Evolutionary conservation across 2,797 vertebrate species (phyloP).

Genomic region (Gadopsis marmoratus): DNA sequence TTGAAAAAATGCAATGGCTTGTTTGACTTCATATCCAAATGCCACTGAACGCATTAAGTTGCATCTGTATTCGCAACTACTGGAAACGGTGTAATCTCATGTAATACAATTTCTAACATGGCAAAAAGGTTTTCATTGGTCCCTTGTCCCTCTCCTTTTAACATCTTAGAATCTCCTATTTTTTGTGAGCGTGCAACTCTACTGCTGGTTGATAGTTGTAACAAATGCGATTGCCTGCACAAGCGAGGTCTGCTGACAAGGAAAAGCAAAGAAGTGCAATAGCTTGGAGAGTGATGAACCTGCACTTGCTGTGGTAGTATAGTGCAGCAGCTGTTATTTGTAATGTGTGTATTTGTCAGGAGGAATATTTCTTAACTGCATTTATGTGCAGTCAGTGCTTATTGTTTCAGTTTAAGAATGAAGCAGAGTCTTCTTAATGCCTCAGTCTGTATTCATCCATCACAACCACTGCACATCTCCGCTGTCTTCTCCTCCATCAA

Average conservation of each 20-base stretch:
- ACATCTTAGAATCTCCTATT: not conserved
- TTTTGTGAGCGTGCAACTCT: constrained; percentile 6
- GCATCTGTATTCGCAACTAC: not conserved
- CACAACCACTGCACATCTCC: constrained; percentile 55
- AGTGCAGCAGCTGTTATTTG: constrained; percentile 53
- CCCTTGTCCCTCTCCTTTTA: no score
- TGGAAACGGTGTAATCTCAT: not conserved
- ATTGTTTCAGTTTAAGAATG: constrained; percentile 65
- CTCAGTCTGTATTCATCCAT: constrained; percentile 62
- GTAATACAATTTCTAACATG: not conserved
- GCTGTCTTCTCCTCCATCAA: constrained; percentile 63
- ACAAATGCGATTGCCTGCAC: constrained; percentile 18
- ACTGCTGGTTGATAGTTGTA: not conserved
- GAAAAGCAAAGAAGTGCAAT: constrained; percentile 14
- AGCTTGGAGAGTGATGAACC: constrained; percentile 48
- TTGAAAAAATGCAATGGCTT: not conserved
- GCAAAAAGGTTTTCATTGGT: not conserved
- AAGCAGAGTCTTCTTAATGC: constrained; percentile 58
- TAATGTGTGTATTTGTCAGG: constrained; percentile 58
- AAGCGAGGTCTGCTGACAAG: constrained; percentile 29
- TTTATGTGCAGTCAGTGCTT: constrained; percentile 57
- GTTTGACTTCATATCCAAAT: constrained; percentile 21
- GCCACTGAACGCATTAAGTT: not conserved
- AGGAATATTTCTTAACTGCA: constrained; percentile 54
- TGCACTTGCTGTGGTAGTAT: constrained; percentile 39